Conservation (phyloP, 2,797 vertebrate species). For the Onychomys arenicola region DNA sequence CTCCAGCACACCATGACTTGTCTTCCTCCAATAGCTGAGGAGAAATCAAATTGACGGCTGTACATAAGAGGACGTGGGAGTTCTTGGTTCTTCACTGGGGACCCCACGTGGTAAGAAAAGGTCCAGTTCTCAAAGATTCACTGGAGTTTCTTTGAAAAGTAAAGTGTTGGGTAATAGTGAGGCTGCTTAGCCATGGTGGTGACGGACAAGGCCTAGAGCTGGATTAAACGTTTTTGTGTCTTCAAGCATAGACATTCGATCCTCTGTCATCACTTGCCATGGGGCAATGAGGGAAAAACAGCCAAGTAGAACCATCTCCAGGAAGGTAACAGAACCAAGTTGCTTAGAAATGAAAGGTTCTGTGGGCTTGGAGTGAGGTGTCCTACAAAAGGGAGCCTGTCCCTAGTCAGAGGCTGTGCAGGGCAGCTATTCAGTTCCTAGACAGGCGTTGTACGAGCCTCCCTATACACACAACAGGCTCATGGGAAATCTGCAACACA, state of each 20-base stretch:
- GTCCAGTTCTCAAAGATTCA: not conserved
- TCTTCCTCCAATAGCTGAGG: not conserved
- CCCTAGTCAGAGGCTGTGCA: not conserved
- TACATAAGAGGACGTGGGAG: not conserved
- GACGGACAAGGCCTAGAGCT: not conserved
- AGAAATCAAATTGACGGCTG: not conserved
- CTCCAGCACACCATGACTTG: not conserved
- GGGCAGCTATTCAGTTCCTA: not conserved
- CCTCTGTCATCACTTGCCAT: not conserved
- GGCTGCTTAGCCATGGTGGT: not conserved
- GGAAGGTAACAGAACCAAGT: not conserved
- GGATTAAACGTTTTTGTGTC: not conserved
- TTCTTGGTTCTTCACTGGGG: not conserved
- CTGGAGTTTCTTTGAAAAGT: not conserved
- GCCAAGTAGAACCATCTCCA: not conserved
- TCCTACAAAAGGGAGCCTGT: not conserved
- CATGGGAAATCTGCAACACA: no score
- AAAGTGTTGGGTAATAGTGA: not conserved
- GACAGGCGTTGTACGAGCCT: not conserved
- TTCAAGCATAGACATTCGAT: not conserved
- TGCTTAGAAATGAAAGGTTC: not conserved
- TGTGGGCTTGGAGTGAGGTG: not conserved
- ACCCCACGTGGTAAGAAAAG: not conserved
- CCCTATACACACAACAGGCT: not conserved
- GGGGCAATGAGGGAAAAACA: not conserved